These are phyloP conservation scores for Papilio demoleus DNA, from an alignment of 2,888 invertebrate genomes.

Conservation along the genomic window DNA sequence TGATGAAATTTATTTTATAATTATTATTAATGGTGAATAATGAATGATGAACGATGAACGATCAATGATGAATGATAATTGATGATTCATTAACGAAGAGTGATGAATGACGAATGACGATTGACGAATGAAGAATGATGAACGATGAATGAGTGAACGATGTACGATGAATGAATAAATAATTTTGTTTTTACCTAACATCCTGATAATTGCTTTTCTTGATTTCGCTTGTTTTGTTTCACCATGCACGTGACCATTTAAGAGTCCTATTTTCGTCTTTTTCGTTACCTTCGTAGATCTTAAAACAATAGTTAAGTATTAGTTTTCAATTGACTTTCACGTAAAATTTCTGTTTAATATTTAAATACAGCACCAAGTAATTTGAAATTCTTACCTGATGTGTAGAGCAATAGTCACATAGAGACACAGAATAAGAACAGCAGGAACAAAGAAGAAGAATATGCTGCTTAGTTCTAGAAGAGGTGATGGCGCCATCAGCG, in stretches of 20 bases:
- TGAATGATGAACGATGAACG: no score
- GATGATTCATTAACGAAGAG: no score
- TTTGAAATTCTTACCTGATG: conserved; percentile 75
- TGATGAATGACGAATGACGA: no score
- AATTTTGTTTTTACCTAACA: conserved; percentile 87
- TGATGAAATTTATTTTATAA: no score
- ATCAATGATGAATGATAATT: no score
- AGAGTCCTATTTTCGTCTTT: conserved; percentile 67
- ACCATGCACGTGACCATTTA: conserved; percentile 86
- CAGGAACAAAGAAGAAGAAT: conserved; percentile 91
- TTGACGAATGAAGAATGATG: no score
- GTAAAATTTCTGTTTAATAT: no score
- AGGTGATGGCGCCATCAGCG: conserved; percentile 87
- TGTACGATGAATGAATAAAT: no score
- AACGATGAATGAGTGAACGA: no score
- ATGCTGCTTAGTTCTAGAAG: conserved; percentile 92
- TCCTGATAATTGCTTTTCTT: conserved; percentile 89
- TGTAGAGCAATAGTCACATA: conserved; percentile 91
- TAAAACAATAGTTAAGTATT: conserved; percentile 27
- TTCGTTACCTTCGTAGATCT: conserved; percentile 71
- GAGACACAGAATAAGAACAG: conserved; percentile 88
- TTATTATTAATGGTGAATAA: no score
- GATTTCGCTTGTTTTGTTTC: conserved; percentile 87
- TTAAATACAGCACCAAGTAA: no score
- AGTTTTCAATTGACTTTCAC: not conserved